Base-by-base conservation (phyloP, 2,888 invertebrate species). In the Lasioglossum malachurum region DNA sequence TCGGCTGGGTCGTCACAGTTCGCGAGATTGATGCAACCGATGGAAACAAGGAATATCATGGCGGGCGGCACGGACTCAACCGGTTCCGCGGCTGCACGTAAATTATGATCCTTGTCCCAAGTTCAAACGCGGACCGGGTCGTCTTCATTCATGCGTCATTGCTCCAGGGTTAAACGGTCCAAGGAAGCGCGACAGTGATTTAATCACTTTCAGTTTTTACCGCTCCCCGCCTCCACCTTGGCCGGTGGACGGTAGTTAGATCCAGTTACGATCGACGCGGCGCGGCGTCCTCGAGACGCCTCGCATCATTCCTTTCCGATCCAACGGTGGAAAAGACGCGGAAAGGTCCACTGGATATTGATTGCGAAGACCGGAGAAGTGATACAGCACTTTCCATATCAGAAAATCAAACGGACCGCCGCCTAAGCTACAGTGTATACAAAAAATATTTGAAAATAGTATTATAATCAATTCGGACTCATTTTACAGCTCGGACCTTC, bases 121-220 rank as follows among this genome's bases (percentile, higher is more conserved):
- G 89, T 83, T 89, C 81, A 86, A 90, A 82, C 77, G 60, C 38
- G 74, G 41, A 57, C 64, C 27, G 60, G 75, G 71, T 84, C 82
- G 76, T 86, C 82, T 80, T 76, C 87, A 84, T 84, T 78, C 86
- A 83, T 84, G 82, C 91, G 91, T 91, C 91, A 92, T 86, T 87
- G 88, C 81, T 91, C 89, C 82, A 79, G 88, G 91, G 91, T 91
- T 91, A 91, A 91, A 89, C 75, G 88, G 71, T 84, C 84, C 79
- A 67, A 80, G 88, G 88, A 91, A 91, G 89, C 88, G 91, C 84
- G 82, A 87, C 89, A 80, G 88, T 86, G 89, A 87, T 88, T 90
- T 83, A 84, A 92, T 92, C 88, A 76, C 83, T 85, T 82, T 90
- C 79, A 75, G 82, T 85, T 88, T 87, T 88, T 78, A 84, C 76